phyloP scores from a whole-genome alignment of 2,797 vertebrate species.

The Geotrypetes seraphini region DNA sequence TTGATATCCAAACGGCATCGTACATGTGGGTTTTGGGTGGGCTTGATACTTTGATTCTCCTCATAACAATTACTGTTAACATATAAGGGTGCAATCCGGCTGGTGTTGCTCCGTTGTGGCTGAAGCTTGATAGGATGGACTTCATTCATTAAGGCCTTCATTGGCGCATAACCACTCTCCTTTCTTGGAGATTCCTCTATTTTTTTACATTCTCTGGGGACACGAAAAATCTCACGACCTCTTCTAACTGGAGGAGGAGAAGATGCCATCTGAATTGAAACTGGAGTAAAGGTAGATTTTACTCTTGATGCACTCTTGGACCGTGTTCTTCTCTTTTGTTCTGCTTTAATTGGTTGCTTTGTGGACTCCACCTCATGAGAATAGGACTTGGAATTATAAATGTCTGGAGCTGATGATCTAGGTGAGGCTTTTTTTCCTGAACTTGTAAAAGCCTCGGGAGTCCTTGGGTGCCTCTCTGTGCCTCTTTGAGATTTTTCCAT shows the following conservation, averaged over 20 bases:
- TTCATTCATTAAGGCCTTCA: slow-evolving; percentile 74
- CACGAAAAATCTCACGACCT: slow-evolving; percentile 53
- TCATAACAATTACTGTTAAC: slow-evolving; percentile 73
- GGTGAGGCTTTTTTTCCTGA: slow-evolving; percentile 56
- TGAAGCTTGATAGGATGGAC: slow-evolving; percentile 95
- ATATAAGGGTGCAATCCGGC: slow-evolving; percentile 76
- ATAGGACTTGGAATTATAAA: slow-evolving; percentile 52
- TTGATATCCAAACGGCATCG: slow-evolving; percentile 89
- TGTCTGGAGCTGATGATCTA: slow-evolving; percentile 59
- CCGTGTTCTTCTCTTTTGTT: slow-evolving; percentile 68
- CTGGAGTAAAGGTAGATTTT: slow-evolving; percentile 66
- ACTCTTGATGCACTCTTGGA: slow-evolving; percentile 79
- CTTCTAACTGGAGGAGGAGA: slow-evolving; percentile 52
- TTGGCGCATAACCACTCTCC: slow-evolving; percentile 55
- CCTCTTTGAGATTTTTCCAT: slow-evolving; percentile 62
- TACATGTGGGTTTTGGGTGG: slow-evolving; percentile 71
- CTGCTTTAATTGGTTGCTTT: slow-evolving; percentile 47
- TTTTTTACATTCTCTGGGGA: slow-evolving; percentile 45
- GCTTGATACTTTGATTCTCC: slow-evolving; percentile 43
- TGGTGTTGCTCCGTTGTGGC: slow-evolving; percentile 72
- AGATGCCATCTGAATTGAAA: slow-evolving; percentile 61
- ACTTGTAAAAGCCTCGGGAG: slow-evolving; percentile 57
- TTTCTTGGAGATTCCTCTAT: slow-evolving; percentile 58
- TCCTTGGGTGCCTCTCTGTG: slow-evolving; percentile 43
- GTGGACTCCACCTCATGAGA: slow-evolving; percentile 38